Percentiles rank a stretch among this genome's conserved stretches.
phyloP scores from a whole-genome alignment of 2,888 invertebrate species.

The Calephelis perditalis region DNA sequence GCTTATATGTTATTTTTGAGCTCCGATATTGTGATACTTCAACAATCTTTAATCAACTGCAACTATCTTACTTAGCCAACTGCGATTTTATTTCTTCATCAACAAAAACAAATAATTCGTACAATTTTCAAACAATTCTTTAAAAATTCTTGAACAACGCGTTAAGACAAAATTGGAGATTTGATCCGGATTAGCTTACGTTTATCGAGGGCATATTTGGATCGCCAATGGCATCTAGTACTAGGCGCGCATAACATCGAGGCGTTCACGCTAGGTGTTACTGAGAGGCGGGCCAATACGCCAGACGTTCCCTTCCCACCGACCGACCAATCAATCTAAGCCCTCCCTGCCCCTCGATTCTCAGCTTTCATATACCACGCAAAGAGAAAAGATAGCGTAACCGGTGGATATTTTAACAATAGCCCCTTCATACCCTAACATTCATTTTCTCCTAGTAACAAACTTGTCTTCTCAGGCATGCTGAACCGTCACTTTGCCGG shows the following conservation, averaged over 20 bases:
- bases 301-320: conserved; percentile 66
- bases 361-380: conserved; percentile 37
- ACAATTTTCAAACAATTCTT: background rate
- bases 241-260: conserved; percentile 67
- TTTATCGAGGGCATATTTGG: conserved; percentile 33
- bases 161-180: conserved; percentile 18
- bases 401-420: conserved; percentile 41
- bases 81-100: background rate
- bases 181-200: conserved; percentile 20
- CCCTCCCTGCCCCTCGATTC: conserved; percentile 50
- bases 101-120: background rate
- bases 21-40: no score
- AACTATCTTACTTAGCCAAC: background rate
- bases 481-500: conserved; percentile 2
- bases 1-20: no score
- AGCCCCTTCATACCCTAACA: conserved; percentile 42
- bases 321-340: conserved; percentile 64
- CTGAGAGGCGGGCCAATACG: conserved; percentile 65
- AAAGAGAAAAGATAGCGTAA: conserved; percentile 40
- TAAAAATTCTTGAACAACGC: conserved; percentile 13
- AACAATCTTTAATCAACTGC: background rate
- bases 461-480: conserved; percentile 41
- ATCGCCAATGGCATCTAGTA: conserved; percentile 52
- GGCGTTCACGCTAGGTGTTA: conserved; percentile 64
- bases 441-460: conserved; percentile 57